A percentile compares a stretch with the other conserved stretches of the same genome.
phyloP scores from a whole-genome alignment of 2,797 vertebrate genomes.

The Trematomus bernacchii region DNA sequence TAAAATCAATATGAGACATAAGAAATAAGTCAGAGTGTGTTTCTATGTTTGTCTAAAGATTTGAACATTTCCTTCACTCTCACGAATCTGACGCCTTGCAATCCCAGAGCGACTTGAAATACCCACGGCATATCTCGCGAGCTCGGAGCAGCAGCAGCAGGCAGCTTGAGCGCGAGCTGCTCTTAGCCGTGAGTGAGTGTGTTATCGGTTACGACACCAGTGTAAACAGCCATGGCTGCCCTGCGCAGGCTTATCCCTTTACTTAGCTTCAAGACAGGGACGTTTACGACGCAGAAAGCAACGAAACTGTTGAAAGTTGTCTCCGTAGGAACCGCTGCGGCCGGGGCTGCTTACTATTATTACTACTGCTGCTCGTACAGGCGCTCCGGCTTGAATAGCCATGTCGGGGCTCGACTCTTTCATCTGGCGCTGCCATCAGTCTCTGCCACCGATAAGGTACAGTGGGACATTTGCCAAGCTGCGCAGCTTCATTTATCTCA shows the following conservation, averaged over 20 bases:
- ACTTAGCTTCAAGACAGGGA: conserved; percentile 42
- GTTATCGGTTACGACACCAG: conserved; percentile 31
- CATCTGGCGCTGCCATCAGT: conserved; percentile 75
- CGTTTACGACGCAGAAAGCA: conserved; percentile 23
- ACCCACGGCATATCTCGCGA: conserved; percentile 80
- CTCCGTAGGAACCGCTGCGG: conserved; percentile 59
- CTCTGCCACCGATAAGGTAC: conserved; percentile 78
- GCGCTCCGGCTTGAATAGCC: conserved; percentile 41
- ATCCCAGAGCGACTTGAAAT: conserved; percentile 40
- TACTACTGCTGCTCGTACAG: conserved; percentile 9
- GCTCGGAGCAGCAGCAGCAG: conserved; percentile 49
- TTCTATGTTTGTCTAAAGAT: background rate
- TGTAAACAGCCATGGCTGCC: conserved; percentile 81
- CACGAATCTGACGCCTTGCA: conserved; percentile 20
- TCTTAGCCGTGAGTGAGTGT: background rate
- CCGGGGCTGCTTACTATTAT: conserved; percentile 44
- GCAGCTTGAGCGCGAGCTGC: conserved; percentile 17
- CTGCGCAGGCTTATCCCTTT: conserved; percentile 72
- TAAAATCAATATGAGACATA: background rate
- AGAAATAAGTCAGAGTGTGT: background rate
- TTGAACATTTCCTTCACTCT: conserved; percentile 32
- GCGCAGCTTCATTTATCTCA: background rate
- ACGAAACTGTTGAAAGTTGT: conserved; percentile 43
- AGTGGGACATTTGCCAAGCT: conserved; percentile 15
- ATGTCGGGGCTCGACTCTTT: conserved; percentile 58